Base-by-base conservation (phyloP, 2,797 vertebrate genomes). In the Peromyscus nudipes region DNA sequence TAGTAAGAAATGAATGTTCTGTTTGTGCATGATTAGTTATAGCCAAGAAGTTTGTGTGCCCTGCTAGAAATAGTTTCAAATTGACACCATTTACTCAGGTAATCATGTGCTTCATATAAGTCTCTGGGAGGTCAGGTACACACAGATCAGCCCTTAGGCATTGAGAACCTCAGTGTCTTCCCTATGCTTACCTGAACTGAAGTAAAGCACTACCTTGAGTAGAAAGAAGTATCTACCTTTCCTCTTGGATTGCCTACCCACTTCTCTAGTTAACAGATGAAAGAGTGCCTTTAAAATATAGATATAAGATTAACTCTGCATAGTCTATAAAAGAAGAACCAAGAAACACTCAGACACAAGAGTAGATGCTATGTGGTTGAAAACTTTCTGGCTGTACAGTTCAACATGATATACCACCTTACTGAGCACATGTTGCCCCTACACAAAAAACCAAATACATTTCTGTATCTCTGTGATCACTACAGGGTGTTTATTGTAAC, bases 191-290 rank as follows among this genome's bases (percentile, higher is more conserved):
- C 14, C 96, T 52, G 81, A 90, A 69, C 71, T 92, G 76, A 71
- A 71, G 25, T 64, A 76, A 40, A 79, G 49, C 67, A 69, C 37
- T 80, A 86, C 1, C 8, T 1, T 88, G 23, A 49, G 46, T 49
- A 49, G 46, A 49, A 49, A 10, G 46, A 49, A 49, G 46, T 49
- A 31, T 94, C 16, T 82, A 64, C 12, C 60, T 34, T 91, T 67
- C 40, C 4, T 64, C 52, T 69, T 89, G 17, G 69, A 92, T 52
- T 91, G 17, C 64, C 88, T 95, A 34, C 46, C 43, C 5, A 37
- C 71, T 96, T 79, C 16, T 55, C 67, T 94, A 71, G 49, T 40
- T 60, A 92, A 62, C 25, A 92, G 12, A 96, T 60, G 52, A 52
- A 89, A 71, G 76, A 83, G 10, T 6, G 57, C 40, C 29, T 95